Percentiles rank a stretch among this genome's conserved stretches.
Evolutionary conservation across 2,797 vertebrate genomes (phyloP).

Genomic region (Mus caroli): DNA sequence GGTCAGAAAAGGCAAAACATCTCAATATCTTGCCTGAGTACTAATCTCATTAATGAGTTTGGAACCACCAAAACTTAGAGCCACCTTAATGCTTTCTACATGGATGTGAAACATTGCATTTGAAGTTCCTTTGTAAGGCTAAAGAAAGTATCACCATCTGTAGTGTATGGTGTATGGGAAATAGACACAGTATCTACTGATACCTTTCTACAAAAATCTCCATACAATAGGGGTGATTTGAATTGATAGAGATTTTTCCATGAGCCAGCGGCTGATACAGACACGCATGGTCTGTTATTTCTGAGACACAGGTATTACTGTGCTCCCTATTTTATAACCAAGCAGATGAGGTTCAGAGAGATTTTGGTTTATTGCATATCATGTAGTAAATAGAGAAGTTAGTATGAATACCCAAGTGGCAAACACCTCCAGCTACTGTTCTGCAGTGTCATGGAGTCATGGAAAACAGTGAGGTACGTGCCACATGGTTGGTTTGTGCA

Average conservation of each 20-base stretch:
- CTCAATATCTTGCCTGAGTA: neutral
- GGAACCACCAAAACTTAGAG: neutral
- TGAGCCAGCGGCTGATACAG: neutral
- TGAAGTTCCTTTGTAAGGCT: neutral
- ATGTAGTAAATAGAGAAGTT: neutral
- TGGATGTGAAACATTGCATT: neutral
- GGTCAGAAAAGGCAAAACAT: neutral
- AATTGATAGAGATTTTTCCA: neutral
- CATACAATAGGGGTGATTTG: slow-evolving; percentile 29
- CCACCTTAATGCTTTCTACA: neutral
- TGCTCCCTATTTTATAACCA: neutral
- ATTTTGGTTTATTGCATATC: neutral
- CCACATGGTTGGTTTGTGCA: neutral
- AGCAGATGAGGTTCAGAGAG: neutral
- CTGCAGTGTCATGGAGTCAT: neutral
- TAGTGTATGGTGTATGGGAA: too few relatives aligned
- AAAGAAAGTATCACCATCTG: neutral
- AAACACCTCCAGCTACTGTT: neutral
- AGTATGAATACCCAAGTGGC: neutral
- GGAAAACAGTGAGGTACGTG: neutral
- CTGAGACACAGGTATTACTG: neutral
- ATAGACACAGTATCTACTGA: slow-evolving; percentile 1
- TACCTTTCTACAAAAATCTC: slow-evolving; percentile 17
- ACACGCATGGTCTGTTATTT: neutral
- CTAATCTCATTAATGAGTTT: neutral